phyloP scores from a whole-genome alignment of 2,797 vertebrate genomes.

The Myripristis murdjan region DNA sequence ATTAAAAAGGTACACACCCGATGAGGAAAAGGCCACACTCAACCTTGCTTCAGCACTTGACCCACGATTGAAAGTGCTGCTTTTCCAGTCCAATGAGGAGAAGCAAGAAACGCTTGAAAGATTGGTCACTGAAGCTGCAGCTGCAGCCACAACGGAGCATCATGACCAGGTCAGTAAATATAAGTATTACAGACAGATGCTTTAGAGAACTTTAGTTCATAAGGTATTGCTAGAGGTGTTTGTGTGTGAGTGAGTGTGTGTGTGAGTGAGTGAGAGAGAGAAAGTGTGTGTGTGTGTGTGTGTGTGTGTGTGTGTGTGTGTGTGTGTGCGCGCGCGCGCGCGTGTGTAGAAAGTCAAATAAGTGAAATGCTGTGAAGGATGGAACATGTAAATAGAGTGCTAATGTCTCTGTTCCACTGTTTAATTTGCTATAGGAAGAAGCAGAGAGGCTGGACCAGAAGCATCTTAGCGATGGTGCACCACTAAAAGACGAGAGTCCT shows the following conservation, averaged over 20 bases:
- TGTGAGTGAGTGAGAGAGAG: no score
- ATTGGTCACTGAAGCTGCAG: slow-evolving; percentile 14
- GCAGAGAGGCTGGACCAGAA: not conserved
- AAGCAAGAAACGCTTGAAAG: slow-evolving; percentile 17
- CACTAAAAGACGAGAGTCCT: not conserved
- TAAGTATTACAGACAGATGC: not conserved
- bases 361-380: no score
- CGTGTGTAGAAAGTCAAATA: not conserved
- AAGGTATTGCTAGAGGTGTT: not conserved
- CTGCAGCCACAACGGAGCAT: slow-evolving; percentile 9
- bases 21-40: slow-evolving; percentile 8
- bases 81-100: slow-evolving; percentile 8
- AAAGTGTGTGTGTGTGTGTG: no score
- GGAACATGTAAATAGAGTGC: no score
- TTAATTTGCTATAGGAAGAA: not conserved
- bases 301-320: no score
- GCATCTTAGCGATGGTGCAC: not conserved
- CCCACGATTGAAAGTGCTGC: slow-evolving; percentile 31
- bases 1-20: slow-evolving; percentile 17
- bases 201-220: no score
- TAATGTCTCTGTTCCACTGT: not conserved
- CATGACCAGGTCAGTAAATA: slow-evolving; percentile 17
- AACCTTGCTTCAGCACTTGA: slow-evolving; percentile 19
- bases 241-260: no score
- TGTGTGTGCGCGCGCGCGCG: not conserved